phyloP scores from a whole-genome alignment of 2,797 vertebrate genomes.

The Acipenser ruthenus region DNA sequence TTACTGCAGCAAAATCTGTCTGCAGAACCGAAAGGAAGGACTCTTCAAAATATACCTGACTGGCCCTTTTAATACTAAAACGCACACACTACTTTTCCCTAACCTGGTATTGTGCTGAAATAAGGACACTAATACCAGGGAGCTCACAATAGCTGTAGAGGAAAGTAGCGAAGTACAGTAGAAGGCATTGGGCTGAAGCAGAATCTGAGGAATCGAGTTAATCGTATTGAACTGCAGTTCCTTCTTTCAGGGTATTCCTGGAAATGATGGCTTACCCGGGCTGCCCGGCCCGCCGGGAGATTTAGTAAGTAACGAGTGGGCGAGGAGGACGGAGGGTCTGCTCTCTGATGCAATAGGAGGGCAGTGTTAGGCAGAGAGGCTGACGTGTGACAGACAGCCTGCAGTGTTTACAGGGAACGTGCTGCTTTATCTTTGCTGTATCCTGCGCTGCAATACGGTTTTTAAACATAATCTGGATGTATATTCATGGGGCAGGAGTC shows the following conservation, averaged over 20 bases:
- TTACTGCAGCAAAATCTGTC: neutral
- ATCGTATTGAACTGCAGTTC: constrained; percentile 69
- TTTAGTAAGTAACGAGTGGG: constrained; percentile 72
- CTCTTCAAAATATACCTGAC: neutral
- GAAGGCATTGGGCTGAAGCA: constrained; percentile 8
- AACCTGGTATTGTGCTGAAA: constrained; percentile 40
- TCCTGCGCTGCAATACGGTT: too few relatives aligned
- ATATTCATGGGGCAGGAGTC: too few relatives aligned
- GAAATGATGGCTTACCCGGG: constrained; percentile 85
- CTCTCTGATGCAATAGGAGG: constrained; percentile 17
- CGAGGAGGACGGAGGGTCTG: constrained; percentile 33
- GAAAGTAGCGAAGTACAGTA: constrained; percentile 40
- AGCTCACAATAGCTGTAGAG: constrained; percentile 38
- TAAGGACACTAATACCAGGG: constrained; percentile 32
- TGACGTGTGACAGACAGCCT: constrained; percentile 5
- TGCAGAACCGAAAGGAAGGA: neutral
- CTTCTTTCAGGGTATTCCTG: constrained; percentile 83
- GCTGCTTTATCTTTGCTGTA: too few relatives aligned
- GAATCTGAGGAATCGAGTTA: constrained; percentile 33
- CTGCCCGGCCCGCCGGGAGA: constrained; percentile 72
- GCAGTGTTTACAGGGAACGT: neutral
- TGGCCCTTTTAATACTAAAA: neutral
- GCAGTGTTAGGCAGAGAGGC: constrained; percentile 20
- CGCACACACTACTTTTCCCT: constrained; percentile 37
- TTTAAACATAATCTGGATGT: too few relatives aligned